Evolutionary conservation across 2,797 vertebrate genomes (phyloP), one percentile per base, ranked within the genome.

Genomic region (Etheostoma perlongum): DNA sequence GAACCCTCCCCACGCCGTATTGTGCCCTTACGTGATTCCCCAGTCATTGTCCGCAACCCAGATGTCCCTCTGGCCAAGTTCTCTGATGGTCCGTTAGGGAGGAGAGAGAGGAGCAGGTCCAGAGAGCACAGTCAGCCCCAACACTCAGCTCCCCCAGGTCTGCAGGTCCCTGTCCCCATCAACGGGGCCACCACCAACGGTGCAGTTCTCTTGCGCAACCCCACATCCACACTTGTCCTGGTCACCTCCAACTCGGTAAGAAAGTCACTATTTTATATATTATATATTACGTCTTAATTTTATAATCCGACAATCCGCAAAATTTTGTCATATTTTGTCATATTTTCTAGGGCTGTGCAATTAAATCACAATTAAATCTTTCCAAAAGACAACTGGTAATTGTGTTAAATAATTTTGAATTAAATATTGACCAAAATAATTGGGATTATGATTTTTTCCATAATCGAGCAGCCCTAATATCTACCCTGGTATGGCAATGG

Each of bases 21-120:
- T 0, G 96, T 96, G 4, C 96, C 94, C 11, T 95, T 97, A 48
- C 95, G 97, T 0, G 97, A 97, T 82, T 98, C 97, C 0, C 97
- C 97, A 0, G 97, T 98, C 78, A 98, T 98, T 4, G 97, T 98
- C 9, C 95, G 97, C 15, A 98, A 98, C 89, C 97, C 97, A 0
- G 97, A 98, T 0, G 97, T 98, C 58, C 97, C 97, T 0, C 78
- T 96, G 82, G 93, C 96, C 79, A 93, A 95, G 85, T 88, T 95
- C 88, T 91, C 94, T 0, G 66, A 96, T 25, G 87, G 96, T 67
- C 92, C 95, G 4, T 57, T 94, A 64, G 87, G 84, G 33, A 81
- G 94, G 82, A 85, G 95, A 76, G 89, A 92, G 60, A 80, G 92
- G 75, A 84, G 86, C 72, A 86, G 90, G 76, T 93, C 93, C 53